Evolutionary conservation across 2,888 invertebrate species (phyloP), one percentile per base, ranked within the genome.

Genomic region (Atherix ibis): DNA sequence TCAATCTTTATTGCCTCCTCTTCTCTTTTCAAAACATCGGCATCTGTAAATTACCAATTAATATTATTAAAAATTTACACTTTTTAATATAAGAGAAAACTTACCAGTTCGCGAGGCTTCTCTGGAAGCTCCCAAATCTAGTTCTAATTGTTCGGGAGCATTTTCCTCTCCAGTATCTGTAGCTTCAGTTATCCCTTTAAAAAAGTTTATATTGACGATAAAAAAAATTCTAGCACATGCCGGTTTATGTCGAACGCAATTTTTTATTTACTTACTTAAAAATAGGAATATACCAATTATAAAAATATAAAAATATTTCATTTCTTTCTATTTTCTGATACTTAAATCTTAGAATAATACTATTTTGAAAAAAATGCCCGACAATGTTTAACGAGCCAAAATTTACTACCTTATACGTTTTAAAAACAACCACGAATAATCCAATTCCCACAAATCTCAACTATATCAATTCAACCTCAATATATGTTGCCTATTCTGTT

Each of bases 1-100:
- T 98, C 98, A 35, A 95, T 65, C 53, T 89, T 85, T 47, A 97
- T 94, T 0, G 94, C 88, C 65, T 97, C 94, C 59, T 89, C 94
- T 63, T 97, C 95, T 46, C 94, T 76, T 53, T 78, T 64, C 26
- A 92, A 73, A 4, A 77, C 79, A 62, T 94, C 89, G 59, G 88
- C 83, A 65, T 97, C 95, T 76, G 25, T 10, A 27, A 32, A 18
- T 15, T 6, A 15, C 6, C 8, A 30, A 18, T 17, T 30, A 12
- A 9, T 30, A 8, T 30, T 30, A 30, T 26, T 17, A 6, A 18
- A 14, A 24, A 27, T 32, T 4, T 17, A 28, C 14, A n/a, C 18
- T 31, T 19, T 31, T 31, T 22, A 9, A 19, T 19, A 4, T 16
- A 15, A 26, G 33, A 17, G 18, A 4, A 35, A 27, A 41, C 49